Conservation (phyloP, 2,888 invertebrate species). For the Diarsia dahlii region DNA sequence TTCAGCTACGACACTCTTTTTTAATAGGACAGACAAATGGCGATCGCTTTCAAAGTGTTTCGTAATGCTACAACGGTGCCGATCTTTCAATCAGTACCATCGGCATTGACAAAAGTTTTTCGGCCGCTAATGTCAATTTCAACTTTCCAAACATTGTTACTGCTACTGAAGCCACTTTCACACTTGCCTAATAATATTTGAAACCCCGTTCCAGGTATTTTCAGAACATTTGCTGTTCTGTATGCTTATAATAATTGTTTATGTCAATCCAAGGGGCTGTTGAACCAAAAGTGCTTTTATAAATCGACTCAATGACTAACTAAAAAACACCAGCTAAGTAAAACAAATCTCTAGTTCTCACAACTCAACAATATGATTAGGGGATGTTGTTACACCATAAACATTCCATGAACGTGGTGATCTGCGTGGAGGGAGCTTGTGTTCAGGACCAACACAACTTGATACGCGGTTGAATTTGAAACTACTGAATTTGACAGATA, state of each 20-base stretch:
- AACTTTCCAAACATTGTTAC: not conserved
- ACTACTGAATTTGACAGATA: not conserved
- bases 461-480: not conserved
- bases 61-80: not conserved
- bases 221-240: not conserved
- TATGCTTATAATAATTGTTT: not conserved
- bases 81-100: not conserved
- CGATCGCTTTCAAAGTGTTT: not conserved
- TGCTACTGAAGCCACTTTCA: not conserved
- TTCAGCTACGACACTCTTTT: not conserved
- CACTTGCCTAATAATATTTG: not conserved
- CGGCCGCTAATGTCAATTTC: not conserved
- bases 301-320: not conserved
- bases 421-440: constrained; percentile 2
- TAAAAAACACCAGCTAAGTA: constrained; percentile 1
- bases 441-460: not conserved
- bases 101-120: not conserved
- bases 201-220: not conserved
- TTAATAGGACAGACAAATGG: not conserved
- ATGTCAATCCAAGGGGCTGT: too few relatives aligned
- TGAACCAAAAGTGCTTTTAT: not conserved
- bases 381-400: constrained; percentile 32
- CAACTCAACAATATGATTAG: constrained; percentile 21
- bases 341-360: constrained; percentile 25
- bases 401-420: constrained; percentile 28